These are phyloP conservation scores for Helicoverpa zea DNA, from an alignment of 1,140 invertebrate genomes.

Conservation along the genomic window DNA sequence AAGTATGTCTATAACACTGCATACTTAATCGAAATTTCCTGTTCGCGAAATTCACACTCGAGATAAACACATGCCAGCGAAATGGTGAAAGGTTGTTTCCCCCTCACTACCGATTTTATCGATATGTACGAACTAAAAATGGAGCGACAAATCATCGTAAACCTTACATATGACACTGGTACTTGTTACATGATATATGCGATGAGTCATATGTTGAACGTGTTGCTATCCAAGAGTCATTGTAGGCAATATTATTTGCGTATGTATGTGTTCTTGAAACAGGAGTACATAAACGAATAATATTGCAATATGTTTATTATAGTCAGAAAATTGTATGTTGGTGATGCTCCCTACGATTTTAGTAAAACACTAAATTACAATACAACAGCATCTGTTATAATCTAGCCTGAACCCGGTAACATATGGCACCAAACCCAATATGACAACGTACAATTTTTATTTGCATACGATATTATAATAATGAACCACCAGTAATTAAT, in stretches of 20 bases:
- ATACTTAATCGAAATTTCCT: constrained; percentile 7
- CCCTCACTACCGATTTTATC: not conserved
- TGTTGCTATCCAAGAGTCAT: not conserved
- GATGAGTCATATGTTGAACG: not conserved
- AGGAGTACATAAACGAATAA: not conserved
- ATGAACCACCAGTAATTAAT: constrained; percentile 11
- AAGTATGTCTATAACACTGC: not conserved
- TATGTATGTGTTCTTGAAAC: not conserved
- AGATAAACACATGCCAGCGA: constrained; percentile 10
- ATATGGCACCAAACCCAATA: not conserved
- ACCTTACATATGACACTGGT: not conserved
- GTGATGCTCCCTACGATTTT: not conserved
- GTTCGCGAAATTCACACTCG: not conserved
- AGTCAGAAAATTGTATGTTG: no score
- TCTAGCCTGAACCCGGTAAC: not conserved
- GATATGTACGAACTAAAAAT: not conserved
- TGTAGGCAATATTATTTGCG: not conserved
- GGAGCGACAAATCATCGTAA: no score
- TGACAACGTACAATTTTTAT: constrained; percentile 2
- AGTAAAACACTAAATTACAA: not conserved
- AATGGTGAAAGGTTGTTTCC: constrained; percentile 23
- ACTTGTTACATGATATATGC: not conserved
- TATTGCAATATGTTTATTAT: no score
- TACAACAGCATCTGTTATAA: not conserved
- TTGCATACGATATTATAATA: not conserved